Evolutionary conservation across 2,888 invertebrate genomes (phyloP).

Genomic region (Enoplolaimus lenunculus): DNA sequence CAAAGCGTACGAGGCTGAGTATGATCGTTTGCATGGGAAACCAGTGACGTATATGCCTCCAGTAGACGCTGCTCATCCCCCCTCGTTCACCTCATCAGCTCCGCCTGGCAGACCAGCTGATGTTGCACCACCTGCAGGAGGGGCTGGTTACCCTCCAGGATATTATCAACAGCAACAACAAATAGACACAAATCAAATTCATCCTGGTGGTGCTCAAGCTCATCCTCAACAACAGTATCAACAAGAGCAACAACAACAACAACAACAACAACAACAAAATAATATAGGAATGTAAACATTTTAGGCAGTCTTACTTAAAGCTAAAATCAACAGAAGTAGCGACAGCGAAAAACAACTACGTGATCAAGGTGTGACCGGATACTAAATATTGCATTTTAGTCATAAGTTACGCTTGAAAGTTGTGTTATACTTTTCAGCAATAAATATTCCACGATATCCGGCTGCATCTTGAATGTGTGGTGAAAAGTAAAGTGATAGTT

Average conservation of each 20-base stretch:
- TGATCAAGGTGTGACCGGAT: too few species aligned
- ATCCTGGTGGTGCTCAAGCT: neutral
- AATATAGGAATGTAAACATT: too few species aligned
- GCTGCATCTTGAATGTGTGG: too few species aligned
- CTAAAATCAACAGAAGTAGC: too few species aligned
- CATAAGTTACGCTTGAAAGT: too few species aligned
- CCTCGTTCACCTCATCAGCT: constrained; percentile 32
- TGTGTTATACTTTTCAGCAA: too few species aligned
- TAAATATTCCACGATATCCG: too few species aligned
- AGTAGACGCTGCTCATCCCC: constrained; percentile 50
- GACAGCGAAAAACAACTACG: too few species aligned
- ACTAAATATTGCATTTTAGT: too few species aligned
- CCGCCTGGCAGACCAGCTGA: neutral
- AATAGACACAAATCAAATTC: neutral
- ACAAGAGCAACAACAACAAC: neutral
- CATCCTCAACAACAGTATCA: neutral
- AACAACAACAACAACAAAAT: constrained; percentile 1
- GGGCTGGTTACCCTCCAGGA: neutral
- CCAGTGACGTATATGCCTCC: constrained; percentile 10
- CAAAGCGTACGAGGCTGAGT: constrained; percentile 7
- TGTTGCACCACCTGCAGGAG: neutral
- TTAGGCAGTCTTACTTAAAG: too few species aligned
- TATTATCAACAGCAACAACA: neutral
- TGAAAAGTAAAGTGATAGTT: too few species aligned
- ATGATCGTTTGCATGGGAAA: constrained; percentile 1